Evolutionary conservation across 2,797 vertebrate species (phyloP).

Genomic region (Pogoniulus pusillus): DNA sequence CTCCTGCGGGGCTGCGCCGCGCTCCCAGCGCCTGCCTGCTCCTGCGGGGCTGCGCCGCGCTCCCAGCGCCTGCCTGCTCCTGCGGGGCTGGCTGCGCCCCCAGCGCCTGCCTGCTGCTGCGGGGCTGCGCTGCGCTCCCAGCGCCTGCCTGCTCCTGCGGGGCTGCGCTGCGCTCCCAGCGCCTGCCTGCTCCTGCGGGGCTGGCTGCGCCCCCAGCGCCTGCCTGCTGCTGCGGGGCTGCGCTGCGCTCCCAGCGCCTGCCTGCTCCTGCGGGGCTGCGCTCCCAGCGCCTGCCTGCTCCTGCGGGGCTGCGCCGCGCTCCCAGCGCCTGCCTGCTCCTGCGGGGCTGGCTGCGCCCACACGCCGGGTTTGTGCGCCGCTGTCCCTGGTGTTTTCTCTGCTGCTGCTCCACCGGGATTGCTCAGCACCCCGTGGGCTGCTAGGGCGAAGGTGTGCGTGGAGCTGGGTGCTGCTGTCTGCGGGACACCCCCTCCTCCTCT

Average conservation of each 20-base stretch:
- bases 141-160: too few relatives aligned
- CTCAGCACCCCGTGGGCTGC: neutral
- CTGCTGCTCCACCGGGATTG: rapidly evolving
- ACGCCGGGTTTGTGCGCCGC: rapidly evolving
- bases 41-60: rapidly evolving
- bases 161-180: neutral
- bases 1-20: rapidly evolving
- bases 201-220: neutral
- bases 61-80: too few relatives aligned
- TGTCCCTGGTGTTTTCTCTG: neutral
- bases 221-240: neutral
- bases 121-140: neutral
- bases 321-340: neutral
- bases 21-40: neutral
- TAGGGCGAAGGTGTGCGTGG: neutral
- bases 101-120: neutral
- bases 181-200: neutral
- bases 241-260: neutral
- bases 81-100: too few relatives aligned
- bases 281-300: too few relatives aligned
- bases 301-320: too few relatives aligned
- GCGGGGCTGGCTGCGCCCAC: rapidly evolving
- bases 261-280: neutral
- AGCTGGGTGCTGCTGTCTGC: neutral
- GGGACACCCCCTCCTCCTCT: neutral